Evolutionary conservation across 2,797 vertebrate genomes (phyloP), one percentile per base, ranked within the genome.

Genomic region (Mallotus villosus): DNA sequence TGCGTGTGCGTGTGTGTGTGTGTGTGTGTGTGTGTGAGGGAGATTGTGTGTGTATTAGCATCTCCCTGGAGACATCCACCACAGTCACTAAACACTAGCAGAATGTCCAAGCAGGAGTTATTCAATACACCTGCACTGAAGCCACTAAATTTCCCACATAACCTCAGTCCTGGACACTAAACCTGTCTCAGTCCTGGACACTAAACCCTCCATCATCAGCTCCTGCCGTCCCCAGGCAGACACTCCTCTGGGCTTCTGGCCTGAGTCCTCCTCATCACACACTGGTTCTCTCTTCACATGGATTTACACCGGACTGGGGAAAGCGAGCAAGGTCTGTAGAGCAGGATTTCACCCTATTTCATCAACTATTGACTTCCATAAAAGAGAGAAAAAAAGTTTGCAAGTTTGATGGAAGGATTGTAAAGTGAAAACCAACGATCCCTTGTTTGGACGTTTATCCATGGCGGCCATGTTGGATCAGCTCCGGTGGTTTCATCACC

Each of bases 401-500:
- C 24, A 55, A 3, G 16, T n/a, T 55, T 55, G 19, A n/a, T 9
- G 9, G 17, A 19, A n/a, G 17, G 51, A 12, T 41, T 41, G 2
- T 34, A 41, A 41, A 12, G 41, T 14, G 9, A 41, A 41, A 41
- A 2, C 41, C 41, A 41, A 41, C 11, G 11, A 11, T 41, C 7
- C 41, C 41, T 12, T 12, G 41, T 41, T 41, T 11, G 41, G 41
- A 41, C 2, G 9, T n/a, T n/a, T 24, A 59, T 59, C 21, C 8
- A 59, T 0, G 6, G n/a, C 19, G n/a, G 80, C 82, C 84, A 84
- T 83, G 81, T 83, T 86, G 73, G 74, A 77, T 84, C 78, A 55
- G 21, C 0, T n/a, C 71, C 6, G 5, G 82, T 77, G 75, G 81
- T 81, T 74, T 81, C 63, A 67, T 71, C 76, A 86, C 12, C 41